These are phyloP conservation scores for Sciurus carolinensis DNA, from an alignment of 2,797 vertebrate genomes.

Conservation along the genomic window DNA sequence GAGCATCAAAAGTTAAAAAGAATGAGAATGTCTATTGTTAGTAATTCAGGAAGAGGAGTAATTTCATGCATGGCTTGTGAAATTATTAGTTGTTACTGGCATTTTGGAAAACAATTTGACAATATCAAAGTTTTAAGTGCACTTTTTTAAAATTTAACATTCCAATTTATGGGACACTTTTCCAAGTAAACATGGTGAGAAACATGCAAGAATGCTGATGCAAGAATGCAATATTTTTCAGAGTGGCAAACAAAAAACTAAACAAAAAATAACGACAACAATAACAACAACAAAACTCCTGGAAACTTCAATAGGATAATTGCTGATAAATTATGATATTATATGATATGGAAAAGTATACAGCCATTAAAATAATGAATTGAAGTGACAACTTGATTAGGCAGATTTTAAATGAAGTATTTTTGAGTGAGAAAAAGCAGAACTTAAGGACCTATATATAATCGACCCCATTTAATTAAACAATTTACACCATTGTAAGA, in stretches of 20 bases:
- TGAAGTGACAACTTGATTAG: neutral
- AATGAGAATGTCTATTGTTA: constrained; percentile 18
- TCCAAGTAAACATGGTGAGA: constrained; percentile 30
- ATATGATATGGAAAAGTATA: neutral
- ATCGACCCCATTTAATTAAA: constrained; percentile 18
- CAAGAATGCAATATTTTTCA: constrained; percentile 28
- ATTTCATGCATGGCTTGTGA: neutral
- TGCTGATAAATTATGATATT: constrained; percentile 19
- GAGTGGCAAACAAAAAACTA: neutral
- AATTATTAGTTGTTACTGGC: neutral
- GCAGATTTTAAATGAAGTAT: neutral
- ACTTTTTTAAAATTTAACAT: constrained; percentile 46
- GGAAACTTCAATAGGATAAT: neutral
- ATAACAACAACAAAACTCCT: neutral
- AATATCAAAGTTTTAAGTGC: constrained; percentile 33
- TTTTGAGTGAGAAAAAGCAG: constrained; percentile 29
- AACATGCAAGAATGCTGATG: neutral
- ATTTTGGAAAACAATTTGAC: constrained; percentile 58
- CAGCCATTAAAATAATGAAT: constrained; percentile 20
- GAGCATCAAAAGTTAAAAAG: constrained; percentile 8
- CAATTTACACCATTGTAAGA: neutral
- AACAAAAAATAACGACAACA: no score
- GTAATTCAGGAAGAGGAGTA: neutral
- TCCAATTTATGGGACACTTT: neutral
- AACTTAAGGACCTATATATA: neutral